These are phyloP conservation scores for Pelobates fuscus DNA, from an alignment of 2,113 vertebrate species.

Conservation along the genomic window DNA sequence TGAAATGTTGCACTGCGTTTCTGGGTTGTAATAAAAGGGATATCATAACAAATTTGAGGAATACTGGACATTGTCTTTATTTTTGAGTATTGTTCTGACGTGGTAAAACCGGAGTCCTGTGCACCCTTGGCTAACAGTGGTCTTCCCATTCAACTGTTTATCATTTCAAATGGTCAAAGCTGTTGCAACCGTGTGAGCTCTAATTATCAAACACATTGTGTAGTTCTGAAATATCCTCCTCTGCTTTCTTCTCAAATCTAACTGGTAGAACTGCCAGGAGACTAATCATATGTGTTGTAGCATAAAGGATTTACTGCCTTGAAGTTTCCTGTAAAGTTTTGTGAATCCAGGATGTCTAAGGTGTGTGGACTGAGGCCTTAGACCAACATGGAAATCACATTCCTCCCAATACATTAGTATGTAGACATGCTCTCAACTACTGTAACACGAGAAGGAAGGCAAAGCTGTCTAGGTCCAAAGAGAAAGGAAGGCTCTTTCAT, in stretches of 20 bases:
- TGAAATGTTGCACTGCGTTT: no score
- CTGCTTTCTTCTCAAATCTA: neutral
- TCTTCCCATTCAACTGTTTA: no score
- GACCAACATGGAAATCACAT: conserved; percentile 27
- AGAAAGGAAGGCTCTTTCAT: conserved; percentile 16
- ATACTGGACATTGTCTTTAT: no score
- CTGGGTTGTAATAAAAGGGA: no score
- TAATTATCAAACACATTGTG: no score
- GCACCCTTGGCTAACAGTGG: no score
- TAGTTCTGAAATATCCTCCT: neutral
- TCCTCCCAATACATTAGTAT: conserved; percentile 13
- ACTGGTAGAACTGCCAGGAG: neutral
- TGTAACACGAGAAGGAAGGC: conserved; percentile 1
- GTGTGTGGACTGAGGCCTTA: conserved; percentile 13
- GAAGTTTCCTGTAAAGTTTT: neutral
- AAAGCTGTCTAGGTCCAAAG: conserved; percentile 26
- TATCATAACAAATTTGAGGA: no score
- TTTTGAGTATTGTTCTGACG: no score
- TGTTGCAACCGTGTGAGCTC: no score
- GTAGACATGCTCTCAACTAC: conserved; percentile 40
- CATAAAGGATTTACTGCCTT: neutral
- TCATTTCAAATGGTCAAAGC: no score
- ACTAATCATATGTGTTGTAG: neutral
- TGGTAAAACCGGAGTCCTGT: no score
- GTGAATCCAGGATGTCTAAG: conserved; percentile 23